Evolutionary conservation across 2,888 invertebrate genomes (phyloP), one percentile per base, ranked within the genome.

Genomic region (Tenthredo livida): DNA sequence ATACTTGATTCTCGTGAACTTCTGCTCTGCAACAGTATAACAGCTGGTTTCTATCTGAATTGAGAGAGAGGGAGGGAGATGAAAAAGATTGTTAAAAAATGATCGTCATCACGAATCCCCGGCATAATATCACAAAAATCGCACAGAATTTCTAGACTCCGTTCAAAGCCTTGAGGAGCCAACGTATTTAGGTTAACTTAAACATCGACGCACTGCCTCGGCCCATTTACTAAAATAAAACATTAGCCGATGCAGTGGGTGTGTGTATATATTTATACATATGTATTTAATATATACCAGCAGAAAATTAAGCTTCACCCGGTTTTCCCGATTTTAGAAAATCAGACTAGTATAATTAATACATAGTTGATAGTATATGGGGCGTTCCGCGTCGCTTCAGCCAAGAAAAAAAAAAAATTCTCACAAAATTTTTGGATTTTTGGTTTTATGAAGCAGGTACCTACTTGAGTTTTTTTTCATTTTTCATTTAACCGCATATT

Each of bases 171-270:
- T 80, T 80, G 80, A 78, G 29, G 9, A 78, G 33, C 78, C 15
- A 29, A 6, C 33, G 67, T 47, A 83, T 83, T 83, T 67, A 67
- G 83, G 83, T 83, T 83, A 83, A 83, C 67, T 50, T 15, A 29
- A 37, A 40, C 65, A 50, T 47, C 83, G 67, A 21, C 65, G 43
- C 82, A 25, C 67, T 43, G 29, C 67, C 83, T 83, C 83, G 83
- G 67, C 83, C 83, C 50, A 70, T 83, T 70, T 83, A 83, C 83
- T 21, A 83, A 67, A 83, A 83, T 83, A 83, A 83, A 83, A 67
- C 67, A 70, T 83, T 37, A 21, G 15, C 61, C n/a, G 33, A 40
- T 43, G 37, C 37, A 37, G 37, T 37, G 40, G 9, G 21, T 21
- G 25, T 61, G 21, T 61, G 0, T 61, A 10, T 25, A 3, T 25